Evolutionary conservation across 2,113 vertebrate genomes (phyloP).

Genomic region (Grallaria varia): DNA sequence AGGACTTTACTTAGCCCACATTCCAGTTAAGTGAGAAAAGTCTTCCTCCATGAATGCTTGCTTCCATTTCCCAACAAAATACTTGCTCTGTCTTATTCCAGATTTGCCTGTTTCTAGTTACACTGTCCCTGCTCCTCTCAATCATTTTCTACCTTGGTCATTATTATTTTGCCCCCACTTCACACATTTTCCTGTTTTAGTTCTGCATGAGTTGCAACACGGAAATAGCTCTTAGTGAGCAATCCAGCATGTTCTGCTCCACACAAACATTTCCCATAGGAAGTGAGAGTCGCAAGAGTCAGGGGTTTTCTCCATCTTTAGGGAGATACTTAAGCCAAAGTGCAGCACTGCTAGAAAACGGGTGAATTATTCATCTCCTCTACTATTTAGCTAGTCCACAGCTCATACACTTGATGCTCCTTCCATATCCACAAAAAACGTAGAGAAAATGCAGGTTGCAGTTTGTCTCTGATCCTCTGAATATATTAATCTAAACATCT

Average conservation of each 20-base stretch:
- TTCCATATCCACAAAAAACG: neutral
- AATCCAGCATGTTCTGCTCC: neutral
- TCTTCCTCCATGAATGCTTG: neutral
- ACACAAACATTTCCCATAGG: neutral
- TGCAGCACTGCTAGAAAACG: neutral
- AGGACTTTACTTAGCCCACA: neutral
- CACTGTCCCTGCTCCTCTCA: neutral
- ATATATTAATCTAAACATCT: neutral
- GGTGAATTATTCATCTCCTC: neutral
- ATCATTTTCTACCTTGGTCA: neutral
- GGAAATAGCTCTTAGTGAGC: neutral
- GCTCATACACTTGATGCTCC: neutral
- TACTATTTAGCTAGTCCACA: neutral
- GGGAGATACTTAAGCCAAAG: neutral
- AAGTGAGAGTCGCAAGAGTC: neutral
- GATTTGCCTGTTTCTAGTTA: neutral
- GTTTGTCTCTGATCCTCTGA: neutral
- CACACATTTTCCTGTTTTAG: neutral
- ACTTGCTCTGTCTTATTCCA: neutral
- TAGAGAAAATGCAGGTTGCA: neutral
- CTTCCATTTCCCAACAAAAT: neutral
- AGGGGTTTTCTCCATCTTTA: neutral
- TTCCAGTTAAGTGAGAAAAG: neutral
- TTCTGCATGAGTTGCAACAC: neutral
- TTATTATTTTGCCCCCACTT: neutral